Percentiles rank a stretch among this genome's conserved stretches.
These are phyloP conservation scores for Echinops telfairi DNA, from an alignment of 2,113 vertebrate genomes.

Conservation along the genomic window DNA sequence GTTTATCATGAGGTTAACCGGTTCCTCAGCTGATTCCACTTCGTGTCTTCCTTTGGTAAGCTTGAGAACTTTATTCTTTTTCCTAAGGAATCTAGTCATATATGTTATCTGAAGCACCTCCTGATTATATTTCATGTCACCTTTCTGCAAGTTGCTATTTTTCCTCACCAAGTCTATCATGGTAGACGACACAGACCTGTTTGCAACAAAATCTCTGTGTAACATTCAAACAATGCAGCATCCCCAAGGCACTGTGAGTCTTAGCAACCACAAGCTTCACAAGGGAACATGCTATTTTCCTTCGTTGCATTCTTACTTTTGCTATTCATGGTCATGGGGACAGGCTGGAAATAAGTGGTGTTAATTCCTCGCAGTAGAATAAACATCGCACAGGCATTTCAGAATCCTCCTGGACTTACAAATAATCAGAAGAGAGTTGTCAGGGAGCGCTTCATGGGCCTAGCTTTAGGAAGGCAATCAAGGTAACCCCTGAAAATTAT, in stretches of 20 bases:
- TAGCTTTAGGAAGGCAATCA: background rate
- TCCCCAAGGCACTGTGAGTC: background rate
- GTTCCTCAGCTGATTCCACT: conserved; percentile 62
- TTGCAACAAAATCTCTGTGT: background rate
- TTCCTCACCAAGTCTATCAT: background rate
- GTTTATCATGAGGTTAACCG: conserved; percentile 74
- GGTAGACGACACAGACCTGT: conserved; percentile 26
- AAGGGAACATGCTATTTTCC: background rate
- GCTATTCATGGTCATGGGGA: background rate
- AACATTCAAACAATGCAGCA: conserved; percentile 15
- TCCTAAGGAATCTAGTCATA: background rate
- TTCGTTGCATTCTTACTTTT: background rate
- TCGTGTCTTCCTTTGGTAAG: conserved; percentile 40
- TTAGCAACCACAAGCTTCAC: conserved; percentile 29
- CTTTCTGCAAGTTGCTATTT: conserved; percentile 46
- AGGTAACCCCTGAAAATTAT: background rate
- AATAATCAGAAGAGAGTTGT: background rate
- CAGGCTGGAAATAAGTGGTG: background rate
- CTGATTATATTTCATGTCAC: conserved; percentile 26
- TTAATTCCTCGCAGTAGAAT: background rate
- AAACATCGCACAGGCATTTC: background rate
- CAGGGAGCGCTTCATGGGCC: background rate
- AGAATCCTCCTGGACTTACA: background rate
- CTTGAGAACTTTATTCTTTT: conserved; percentile 38
- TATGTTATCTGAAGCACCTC: conserved; percentile 24